Percentiles rank a stretch among this genome's conserved stretches.
These are phyloP conservation scores for Harpegnathos saltator DNA, from an alignment of 1,140 invertebrate species.

Conservation along the genomic window DNA sequence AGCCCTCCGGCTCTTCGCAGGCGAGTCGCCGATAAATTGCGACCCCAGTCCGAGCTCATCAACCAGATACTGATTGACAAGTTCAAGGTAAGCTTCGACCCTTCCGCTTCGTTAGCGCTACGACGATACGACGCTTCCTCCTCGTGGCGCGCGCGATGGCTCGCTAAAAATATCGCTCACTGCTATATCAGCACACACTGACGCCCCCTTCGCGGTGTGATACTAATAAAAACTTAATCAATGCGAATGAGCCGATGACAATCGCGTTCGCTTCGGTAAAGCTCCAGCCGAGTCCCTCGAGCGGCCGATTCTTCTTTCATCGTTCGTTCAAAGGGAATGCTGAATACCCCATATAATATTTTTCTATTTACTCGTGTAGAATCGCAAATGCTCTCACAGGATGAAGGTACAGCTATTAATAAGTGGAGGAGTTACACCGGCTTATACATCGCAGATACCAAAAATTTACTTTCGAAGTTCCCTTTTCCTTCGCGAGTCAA, in stretches of 20 bases:
- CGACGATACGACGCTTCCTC: neutral
- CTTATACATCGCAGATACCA: no score
- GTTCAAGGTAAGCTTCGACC: conserved; percentile 86
- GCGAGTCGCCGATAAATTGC: conserved; percentile 84
- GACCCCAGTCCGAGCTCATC: conserved; percentile 88
- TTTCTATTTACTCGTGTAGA: no score
- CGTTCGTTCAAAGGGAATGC: neutral
- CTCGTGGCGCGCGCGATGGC: neutral
- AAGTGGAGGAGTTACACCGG: no score
- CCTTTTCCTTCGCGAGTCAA: no score
- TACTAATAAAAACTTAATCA: conserved; percentile 1
- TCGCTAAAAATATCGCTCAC: neutral
- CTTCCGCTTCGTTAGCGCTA: conserved; percentile 8
- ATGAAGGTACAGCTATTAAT: no score
- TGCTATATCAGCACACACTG: neutral
- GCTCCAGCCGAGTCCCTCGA: neutral
- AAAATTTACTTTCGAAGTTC: no score
- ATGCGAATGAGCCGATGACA: conserved; percentile 4
- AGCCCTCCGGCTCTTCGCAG: conserved; percentile 87
- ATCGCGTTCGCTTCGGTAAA: neutral
- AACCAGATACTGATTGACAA: conserved; percentile 88
- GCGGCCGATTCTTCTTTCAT: neutral
- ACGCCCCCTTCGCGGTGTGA: neutral
- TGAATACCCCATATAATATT: no score
- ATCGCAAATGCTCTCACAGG: no score